Evolutionary conservation across 1,140 invertebrate species (phyloP).

Genomic region (Drosophila ficusphila): DNA sequence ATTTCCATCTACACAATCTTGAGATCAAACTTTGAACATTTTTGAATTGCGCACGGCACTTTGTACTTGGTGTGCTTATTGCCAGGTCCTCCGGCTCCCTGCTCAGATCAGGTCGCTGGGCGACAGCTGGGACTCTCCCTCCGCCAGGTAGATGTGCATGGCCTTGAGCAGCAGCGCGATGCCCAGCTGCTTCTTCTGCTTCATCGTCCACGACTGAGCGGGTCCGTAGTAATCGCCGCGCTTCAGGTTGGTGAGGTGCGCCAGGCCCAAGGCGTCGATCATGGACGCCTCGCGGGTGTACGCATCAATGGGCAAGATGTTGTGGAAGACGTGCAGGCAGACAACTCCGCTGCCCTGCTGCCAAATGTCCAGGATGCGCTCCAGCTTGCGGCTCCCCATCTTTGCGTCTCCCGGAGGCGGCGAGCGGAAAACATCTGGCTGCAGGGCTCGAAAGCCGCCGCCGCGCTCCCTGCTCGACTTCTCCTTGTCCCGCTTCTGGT

Average conservation of each 20-base stretch:
- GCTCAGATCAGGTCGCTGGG: slow-evolving; percentile 87
- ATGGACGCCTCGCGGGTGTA: slow-evolving; percentile 97
- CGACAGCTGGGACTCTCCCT: slow-evolving; percentile 92
- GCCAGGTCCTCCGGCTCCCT: slow-evolving; percentile 27
- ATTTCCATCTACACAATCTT: slow-evolving; percentile 16
- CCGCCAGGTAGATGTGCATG: slow-evolving; percentile 92
- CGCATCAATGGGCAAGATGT: slow-evolving; percentile 95
- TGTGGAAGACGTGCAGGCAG: slow-evolving; percentile 96
- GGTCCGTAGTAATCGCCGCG: slow-evolving; percentile 93
- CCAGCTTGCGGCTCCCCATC: slow-evolving; percentile 87
- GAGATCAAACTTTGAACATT: slow-evolving; percentile 51
- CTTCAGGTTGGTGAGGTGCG: slow-evolving; percentile 92
- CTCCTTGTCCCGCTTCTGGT: slow-evolving; percentile 30
- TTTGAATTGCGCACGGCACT: slow-evolving; percentile 27
- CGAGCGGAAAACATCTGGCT: slow-evolving; percentile 69
- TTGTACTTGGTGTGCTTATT: slow-evolving; percentile 60
- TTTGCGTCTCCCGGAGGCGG: slow-evolving; percentile 26
- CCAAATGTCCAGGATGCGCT: slow-evolving; percentile 95
- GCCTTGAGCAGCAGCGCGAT: slow-evolving; percentile 93
- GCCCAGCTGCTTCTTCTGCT: slow-evolving; percentile 90
- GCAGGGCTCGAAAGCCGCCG: slow-evolving; percentile 31
- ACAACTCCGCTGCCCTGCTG: slow-evolving; percentile 92
- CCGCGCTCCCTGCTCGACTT: not conserved
- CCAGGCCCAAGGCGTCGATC: slow-evolving; percentile 93
- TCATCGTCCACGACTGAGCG: slow-evolving; percentile 89